phyloP scores from a whole-genome alignment of 2,797 vertebrate genomes.

The Moxostoma hubbsi region DNA sequence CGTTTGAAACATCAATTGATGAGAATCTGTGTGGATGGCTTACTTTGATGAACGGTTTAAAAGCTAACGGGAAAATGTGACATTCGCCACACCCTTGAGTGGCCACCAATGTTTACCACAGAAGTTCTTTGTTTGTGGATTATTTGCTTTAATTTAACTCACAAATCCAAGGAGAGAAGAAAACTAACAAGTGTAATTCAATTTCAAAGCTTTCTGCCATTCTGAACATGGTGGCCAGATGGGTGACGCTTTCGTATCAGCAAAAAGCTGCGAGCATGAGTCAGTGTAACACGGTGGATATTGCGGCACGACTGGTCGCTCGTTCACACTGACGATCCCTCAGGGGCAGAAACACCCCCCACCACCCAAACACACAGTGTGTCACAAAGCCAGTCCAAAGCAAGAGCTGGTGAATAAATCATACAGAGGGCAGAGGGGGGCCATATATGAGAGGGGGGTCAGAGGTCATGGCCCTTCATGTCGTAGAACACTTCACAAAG shows the following conservation, averaged over 20 bases:
- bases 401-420: slow-evolving; percentile 55
- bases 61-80: neutral
- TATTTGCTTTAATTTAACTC: too few relatives aligned
- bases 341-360: slow-evolving; percentile 8
- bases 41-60: neutral
- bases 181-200: neutral
- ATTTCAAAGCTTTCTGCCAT: neutral
- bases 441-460: slow-evolving; percentile 60
- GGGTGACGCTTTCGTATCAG: neutral
- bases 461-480: slow-evolving; percentile 63
- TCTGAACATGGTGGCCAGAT: slow-evolving; percentile 28
- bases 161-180: neutral
- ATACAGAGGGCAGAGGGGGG: slow-evolving; percentile 41
- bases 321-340: slow-evolving; percentile 17
- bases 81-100: neutral
- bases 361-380: slow-evolving; percentile 28
- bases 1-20: neutral
- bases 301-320: slow-evolving; percentile 40
- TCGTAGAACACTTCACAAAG: slow-evolving; percentile 66
- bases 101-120: neutral
- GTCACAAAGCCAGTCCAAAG: slow-evolving; percentile 39
- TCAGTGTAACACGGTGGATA: slow-evolving; percentile 41
- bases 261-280: slow-evolving; percentile 18
- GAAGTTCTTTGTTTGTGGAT: neutral
- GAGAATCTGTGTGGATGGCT: neutral